Percentiles rank a stretch among this genome's conserved stretches.
phyloP scores from a whole-genome alignment of 2,888 invertebrate species.

The Chrysolina haemoptera region DNA sequence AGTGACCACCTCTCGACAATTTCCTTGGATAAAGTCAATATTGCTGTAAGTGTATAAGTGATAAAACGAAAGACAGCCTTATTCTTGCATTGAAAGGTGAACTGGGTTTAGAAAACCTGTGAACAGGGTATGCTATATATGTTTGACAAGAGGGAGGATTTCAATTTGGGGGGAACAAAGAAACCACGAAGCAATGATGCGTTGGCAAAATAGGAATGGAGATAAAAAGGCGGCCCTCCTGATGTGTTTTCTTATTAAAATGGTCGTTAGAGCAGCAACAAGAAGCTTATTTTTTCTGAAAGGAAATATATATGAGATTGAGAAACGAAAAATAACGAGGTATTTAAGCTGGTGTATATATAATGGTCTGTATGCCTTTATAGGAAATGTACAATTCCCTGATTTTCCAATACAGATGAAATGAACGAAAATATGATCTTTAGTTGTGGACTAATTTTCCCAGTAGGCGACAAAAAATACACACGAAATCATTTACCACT shows the following conservation, averaged over 20 bases:
- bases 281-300: constrained; percentile 26
- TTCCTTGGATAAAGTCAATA: too few relatives aligned
- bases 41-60: too few relatives aligned
- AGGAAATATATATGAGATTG: constrained; percentile 17
- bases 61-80: background rate
- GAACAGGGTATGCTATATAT: background rate
- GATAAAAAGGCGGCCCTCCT: constrained; percentile 16
- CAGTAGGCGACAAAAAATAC: too few relatives aligned
- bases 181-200: constrained; percentile 25
- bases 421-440: too few relatives aligned
- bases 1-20: too few relatives aligned
- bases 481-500: too few relatives aligned
- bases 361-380: too few relatives aligned
- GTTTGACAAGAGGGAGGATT: constrained; percentile 33
- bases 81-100: background rate
- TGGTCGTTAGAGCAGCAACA: constrained; percentile 34
- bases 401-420: too few relatives aligned
- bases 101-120: constrained; percentile 1
- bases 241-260: constrained; percentile 28
- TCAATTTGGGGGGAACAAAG: constrained; percentile 42
- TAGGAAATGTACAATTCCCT: too few relatives aligned
- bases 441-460: too few relatives aligned
- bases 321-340: constrained; percentile 8
- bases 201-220: constrained; percentile 17
- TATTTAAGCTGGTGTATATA: background rate